Evolutionary conservation across 2,888 invertebrate genomes (phyloP).

Genomic region (Drosophila histrio): DNA sequence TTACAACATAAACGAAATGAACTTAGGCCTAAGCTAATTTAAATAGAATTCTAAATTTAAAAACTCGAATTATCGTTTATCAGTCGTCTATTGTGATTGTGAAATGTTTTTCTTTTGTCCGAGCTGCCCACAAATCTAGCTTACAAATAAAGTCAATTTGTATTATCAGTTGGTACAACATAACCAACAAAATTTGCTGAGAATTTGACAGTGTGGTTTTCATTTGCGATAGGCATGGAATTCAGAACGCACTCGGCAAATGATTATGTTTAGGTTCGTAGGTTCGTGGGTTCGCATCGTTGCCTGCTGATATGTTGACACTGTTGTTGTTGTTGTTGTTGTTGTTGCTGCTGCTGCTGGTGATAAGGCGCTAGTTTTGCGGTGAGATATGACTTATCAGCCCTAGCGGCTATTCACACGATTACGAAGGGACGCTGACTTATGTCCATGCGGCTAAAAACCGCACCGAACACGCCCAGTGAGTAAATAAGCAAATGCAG

Average conservation of each 20-base stretch:
- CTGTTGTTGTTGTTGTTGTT: conserved; percentile 1
- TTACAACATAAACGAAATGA: neutral
- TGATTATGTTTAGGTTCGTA: conserved; percentile 6
- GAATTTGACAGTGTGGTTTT: conserved; percentile 27
- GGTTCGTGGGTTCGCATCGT: conserved; percentile 22
- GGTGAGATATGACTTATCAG: conserved; percentile 49
- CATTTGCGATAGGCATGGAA: conserved; percentile 1
- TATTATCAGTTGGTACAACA: conserved; percentile 1
- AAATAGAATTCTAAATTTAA: neutral
- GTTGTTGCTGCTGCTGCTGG: neutral
- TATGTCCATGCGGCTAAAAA: conserved; percentile 24
- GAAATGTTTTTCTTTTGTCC: neutral
- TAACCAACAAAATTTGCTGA: conserved; percentile 2
- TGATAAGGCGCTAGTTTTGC: conserved; percentile 39
- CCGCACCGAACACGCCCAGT: conserved; percentile 40
- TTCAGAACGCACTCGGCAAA: conserved; percentile 13
- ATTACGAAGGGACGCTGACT: conserved; percentile 24
- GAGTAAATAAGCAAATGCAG: conserved; percentile 31
- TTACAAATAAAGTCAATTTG: neutral
- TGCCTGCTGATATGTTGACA: conserved; percentile 36
- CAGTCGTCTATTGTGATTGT: conserved; percentile 9
- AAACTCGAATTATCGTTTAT: conserved; percentile 10
- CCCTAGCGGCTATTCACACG: conserved; percentile 41
- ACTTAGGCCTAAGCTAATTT: neutral
- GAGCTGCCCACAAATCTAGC: conserved; percentile 34